These are phyloP conservation scores for Melanogrammus aeglefinus DNA, from an alignment of 2,797 vertebrate species.

Conservation along the genomic window DNA sequence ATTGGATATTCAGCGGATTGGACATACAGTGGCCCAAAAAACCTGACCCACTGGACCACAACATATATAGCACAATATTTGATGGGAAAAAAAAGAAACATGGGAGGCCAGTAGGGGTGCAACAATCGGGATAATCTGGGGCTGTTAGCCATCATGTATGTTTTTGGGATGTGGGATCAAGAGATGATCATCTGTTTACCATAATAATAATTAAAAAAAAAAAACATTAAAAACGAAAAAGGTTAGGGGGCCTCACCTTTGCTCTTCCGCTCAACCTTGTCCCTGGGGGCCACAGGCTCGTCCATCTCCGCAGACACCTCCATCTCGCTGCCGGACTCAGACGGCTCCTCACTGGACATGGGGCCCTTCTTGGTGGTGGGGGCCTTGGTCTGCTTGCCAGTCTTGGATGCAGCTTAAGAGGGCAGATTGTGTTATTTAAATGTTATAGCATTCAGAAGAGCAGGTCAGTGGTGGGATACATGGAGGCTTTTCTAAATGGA, in stretches of 20 bases:
- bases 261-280: slow-evolving; percentile 62
- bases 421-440: background rate
- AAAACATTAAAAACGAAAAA: background rate
- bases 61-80: background rate
- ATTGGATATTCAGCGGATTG: background rate
- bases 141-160: background rate
- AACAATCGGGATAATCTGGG: background rate
- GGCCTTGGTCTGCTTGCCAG: slow-evolving; percentile 83
- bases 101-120: background rate
- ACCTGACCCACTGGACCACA: background rate
- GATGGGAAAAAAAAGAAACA: too few relatives aligned
- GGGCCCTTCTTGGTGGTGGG: slow-evolving; percentile 71
- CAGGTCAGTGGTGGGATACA: background rate
- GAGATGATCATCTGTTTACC: background rate
- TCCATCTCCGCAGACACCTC: slow-evolving; percentile 51
- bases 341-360: slow-evolving; percentile 77
- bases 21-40: background rate
- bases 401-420: slow-evolving; percentile 55
- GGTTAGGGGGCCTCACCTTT: slow-evolving; percentile 70
- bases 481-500: background rate
- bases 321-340: slow-evolving; percentile 51
- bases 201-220: too few relatives aligned
- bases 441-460: background rate
- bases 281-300: slow-evolving; percentile 54
- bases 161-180: background rate